Evolutionary conservation across 2,797 vertebrate species (phyloP).

Genomic region (Propithecus perrieri): DNA sequence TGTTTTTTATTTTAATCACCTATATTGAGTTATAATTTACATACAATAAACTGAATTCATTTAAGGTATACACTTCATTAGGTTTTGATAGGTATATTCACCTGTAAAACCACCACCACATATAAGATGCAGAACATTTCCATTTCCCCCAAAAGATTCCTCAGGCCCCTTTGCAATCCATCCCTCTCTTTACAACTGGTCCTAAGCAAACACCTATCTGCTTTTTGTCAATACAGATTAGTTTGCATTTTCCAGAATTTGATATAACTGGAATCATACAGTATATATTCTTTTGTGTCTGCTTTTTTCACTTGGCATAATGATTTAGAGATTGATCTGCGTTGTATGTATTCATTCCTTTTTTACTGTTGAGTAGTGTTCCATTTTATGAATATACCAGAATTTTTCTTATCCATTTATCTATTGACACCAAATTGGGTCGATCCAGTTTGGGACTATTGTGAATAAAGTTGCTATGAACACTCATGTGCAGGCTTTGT

Average conservation of each 20-base stretch:
- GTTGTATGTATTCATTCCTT: not conserved
- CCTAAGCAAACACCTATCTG: not conserved
- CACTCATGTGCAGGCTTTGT: not conserved
- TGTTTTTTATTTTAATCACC: not conserved
- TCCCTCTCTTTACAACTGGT: not conserved
- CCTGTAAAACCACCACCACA: not conserved
- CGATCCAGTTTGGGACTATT: not conserved
- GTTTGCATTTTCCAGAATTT: not conserved
- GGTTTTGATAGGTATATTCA: not conserved
- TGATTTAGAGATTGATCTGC: not conserved
- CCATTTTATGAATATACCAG: not conserved
- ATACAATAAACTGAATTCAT: not conserved
- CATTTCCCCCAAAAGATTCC: not conserved
- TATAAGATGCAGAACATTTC: not conserved
- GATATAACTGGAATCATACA: not conserved
- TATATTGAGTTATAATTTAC: not conserved
- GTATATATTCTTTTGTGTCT: not conserved
- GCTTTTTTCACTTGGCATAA: not conserved
- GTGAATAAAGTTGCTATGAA: not conserved
- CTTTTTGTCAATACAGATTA: not conserved
- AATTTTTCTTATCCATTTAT: not conserved
- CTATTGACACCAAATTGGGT: not conserved
- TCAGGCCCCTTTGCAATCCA: not conserved
- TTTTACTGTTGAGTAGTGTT: not conserved
- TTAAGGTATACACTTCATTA: not conserved